Conservation (phyloP, 2,113 vertebrate species). For the Etia nguti region DNA sequence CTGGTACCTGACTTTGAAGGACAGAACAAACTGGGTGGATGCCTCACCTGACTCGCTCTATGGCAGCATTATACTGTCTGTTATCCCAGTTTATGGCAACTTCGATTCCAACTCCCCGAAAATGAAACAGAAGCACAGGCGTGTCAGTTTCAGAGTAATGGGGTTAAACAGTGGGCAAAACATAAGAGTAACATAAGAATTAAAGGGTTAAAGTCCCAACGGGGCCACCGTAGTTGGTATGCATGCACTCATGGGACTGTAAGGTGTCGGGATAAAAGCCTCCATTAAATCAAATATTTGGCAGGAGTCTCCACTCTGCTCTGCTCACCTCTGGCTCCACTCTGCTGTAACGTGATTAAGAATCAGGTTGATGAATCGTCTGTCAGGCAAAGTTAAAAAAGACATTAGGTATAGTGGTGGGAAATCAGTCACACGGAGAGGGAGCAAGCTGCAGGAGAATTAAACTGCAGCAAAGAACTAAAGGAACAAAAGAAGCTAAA, state of each 20-base stretch:
- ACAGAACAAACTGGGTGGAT: background rate
- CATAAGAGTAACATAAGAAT: background rate
- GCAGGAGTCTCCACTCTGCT: background rate
- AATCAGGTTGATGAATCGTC: conserved; percentile 46
- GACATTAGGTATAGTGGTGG: conserved; percentile 19
- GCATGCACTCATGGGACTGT: background rate
- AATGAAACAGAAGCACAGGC: background rate
- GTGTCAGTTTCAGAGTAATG: fast-evolving
- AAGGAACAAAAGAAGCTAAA: background rate
- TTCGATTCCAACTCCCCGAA: background rate
- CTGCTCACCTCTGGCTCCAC: conserved; percentile 35
- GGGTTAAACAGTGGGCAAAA: background rate
- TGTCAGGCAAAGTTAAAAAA: conserved; percentile 45
- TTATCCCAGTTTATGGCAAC: background rate
- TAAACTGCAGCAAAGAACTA: background rate
- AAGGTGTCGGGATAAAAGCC: conserved; percentile 49
- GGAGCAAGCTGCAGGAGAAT: background rate
- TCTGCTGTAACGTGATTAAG: conserved; percentile 39
- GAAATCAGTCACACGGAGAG: background rate
- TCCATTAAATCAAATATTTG: conserved; percentile 20
- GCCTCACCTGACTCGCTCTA: background rate
- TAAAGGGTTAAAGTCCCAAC: background rate
- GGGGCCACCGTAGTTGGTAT: background rate
- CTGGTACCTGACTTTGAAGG: background rate
- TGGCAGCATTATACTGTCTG: background rate